Conservation (phyloP, 1,140 invertebrate genomes). For the Galendromus occidentalis region DNA sequence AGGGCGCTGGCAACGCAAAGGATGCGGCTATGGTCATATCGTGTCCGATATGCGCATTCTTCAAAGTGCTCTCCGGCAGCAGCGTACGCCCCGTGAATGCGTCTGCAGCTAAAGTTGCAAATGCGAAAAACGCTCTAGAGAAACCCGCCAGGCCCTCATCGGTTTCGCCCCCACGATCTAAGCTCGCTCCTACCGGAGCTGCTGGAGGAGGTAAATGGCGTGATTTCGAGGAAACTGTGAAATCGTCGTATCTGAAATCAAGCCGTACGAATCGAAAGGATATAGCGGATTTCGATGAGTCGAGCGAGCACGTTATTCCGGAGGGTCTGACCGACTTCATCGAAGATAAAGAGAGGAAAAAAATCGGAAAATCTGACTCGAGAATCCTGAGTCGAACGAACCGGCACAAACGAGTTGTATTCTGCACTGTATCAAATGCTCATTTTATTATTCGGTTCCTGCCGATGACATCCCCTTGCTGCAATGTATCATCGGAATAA, state of each 20-base stretch:
- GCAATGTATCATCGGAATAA: no score
- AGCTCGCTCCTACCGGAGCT: neutral
- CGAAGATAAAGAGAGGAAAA: neutral
- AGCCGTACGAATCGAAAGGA: neutral
- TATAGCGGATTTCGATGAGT: neutral
- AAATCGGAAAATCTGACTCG: neutral
- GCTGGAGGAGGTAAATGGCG: neutral
- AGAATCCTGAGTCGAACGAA: no score
- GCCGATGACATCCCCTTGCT: no score
- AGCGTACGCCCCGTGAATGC: no score
- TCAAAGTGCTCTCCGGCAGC: neutral
- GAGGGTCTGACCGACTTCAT: neutral
- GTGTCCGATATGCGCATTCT: neutral
- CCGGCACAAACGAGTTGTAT: no score
- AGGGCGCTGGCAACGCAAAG: neutral
- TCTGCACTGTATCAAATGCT: no score
- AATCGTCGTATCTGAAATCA: neutral
- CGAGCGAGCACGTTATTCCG: neutral
- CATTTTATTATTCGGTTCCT: no score
- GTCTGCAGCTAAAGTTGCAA: no score
- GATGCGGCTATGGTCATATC: neutral
- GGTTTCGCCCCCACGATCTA: no score
- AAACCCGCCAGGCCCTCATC: no score
- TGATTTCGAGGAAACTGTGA: conserved; percentile 4
- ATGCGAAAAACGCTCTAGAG: no score